Evolutionary conservation across 1,140 invertebrate genomes (phyloP).

Genomic region (Protaetia brevitarsis): DNA sequence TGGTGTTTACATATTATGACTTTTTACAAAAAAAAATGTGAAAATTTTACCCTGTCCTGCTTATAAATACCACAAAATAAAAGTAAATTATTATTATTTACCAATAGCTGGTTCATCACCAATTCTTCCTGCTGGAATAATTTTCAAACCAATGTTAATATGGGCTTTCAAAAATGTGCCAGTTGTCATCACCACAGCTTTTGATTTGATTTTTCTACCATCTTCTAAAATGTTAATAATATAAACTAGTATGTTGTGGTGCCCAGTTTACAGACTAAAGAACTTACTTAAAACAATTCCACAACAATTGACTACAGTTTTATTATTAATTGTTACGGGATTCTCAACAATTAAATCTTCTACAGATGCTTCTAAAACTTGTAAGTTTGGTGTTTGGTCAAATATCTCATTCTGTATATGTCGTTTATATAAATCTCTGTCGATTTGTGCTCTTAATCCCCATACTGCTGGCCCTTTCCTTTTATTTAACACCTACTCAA

Average conservation of each 20-base stretch:
- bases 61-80: too few relatives aligned
- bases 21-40: too few relatives aligned
- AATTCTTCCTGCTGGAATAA: slow-evolving; percentile 78
- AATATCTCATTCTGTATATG: slow-evolving; percentile 78
- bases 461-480: slow-evolving; percentile 84
- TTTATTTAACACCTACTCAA: slow-evolving; percentile 66
- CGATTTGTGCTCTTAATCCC: slow-evolving; percentile 89
- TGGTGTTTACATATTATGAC: too few relatives aligned
- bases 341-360: slow-evolving; percentile 76
- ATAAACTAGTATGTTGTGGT: slow-evolving; percentile 18
- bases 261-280: slow-evolving; percentile 1
- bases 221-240: slow-evolving; percentile 49
- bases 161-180: slow-evolving; percentile 90
- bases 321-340: slow-evolving; percentile 32
- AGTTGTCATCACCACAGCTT: slow-evolving; percentile 82
- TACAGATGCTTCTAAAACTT: slow-evolving; percentile 71
- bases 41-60: too few relatives aligned
- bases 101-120: slow-evolving; percentile 79
- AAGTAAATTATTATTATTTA: slow-evolving; percentile 21
- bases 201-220: slow-evolving; percentile 60
- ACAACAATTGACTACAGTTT: slow-evolving; percentile 48
- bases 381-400: slow-evolving; percentile 62
- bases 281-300: slow-evolving; percentile 64
- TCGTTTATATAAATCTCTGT: slow-evolving; percentile 77
- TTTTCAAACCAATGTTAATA: slow-evolving; percentile 83